Conservation (phyloP, 2,888 invertebrate species). For the Phrixothrix hirtus region DNA sequence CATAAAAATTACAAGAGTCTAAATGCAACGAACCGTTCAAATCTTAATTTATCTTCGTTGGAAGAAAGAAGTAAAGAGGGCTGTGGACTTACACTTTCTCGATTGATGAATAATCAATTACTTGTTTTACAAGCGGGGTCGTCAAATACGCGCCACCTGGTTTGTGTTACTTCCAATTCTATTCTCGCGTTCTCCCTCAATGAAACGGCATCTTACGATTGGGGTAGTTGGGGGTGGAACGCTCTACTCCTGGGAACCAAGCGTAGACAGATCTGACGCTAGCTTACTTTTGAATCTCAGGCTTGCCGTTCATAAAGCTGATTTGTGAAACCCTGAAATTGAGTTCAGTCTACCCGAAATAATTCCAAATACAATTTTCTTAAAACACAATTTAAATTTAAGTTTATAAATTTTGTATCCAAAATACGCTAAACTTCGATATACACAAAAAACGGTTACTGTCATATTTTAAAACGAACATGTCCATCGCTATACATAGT, state of each 20-base stretch:
- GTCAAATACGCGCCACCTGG: constrained; percentile 54
- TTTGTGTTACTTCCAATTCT: constrained; percentile 52
- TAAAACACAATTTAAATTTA: not conserved
- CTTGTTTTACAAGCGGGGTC: constrained; percentile 55
- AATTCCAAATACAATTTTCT: constrained; percentile 3
- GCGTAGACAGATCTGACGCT: constrained; percentile 32
- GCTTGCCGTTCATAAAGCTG: constrained; percentile 12
- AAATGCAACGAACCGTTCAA: constrained; percentile 54
- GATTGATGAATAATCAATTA: constrained; percentile 59
- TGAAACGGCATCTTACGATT: constrained; percentile 46
- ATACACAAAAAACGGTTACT: too few species aligned
- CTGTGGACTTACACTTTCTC: constrained; percentile 52
- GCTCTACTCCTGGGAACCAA: constrained; percentile 31
- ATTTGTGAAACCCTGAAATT: constrained; percentile 18
- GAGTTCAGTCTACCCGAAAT: constrained; percentile 10
- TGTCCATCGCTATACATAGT: not conserved
- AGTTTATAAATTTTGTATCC: not conserved
- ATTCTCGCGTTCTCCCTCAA: constrained; percentile 50
- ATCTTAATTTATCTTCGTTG: constrained; percentile 53
- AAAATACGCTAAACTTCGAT: too few species aligned
- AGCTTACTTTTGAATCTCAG: constrained; percentile 29
- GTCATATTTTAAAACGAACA: not conserved
- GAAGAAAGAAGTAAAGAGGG: constrained; percentile 40
- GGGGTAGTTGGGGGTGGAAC: constrained; percentile 38
- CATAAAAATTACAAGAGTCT: constrained; percentile 45